These are phyloP conservation scores for Bombus waltoni DNA, from an alignment of 1,140 invertebrate genomes.

Conservation along the genomic window DNA sequence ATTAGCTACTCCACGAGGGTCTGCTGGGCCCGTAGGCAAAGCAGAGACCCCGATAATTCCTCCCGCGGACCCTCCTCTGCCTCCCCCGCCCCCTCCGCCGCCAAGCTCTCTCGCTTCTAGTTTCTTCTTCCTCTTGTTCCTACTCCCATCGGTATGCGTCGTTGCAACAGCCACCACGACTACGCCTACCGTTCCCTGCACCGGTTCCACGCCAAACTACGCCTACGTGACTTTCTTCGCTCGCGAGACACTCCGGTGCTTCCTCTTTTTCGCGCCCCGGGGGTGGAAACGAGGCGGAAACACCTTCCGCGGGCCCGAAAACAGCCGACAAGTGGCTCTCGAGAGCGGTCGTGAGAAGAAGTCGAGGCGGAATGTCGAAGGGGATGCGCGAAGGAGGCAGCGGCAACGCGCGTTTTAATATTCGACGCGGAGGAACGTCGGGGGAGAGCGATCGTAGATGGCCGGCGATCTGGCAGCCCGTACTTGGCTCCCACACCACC, in stretches of 20 bases:
- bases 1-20: constrained; percentile 77
- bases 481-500: constrained; percentile 34
- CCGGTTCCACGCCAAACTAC: constrained; percentile 46
- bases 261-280: too few species aligned
- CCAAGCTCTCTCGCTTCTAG: neutral
- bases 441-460: too few species aligned
- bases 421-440: too few species aligned
- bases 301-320: too few species aligned
- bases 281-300: too few species aligned
- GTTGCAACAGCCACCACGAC: constrained; percentile 42
- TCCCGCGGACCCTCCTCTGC: constrained; percentile 54
- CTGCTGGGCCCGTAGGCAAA: constrained; percentile 68
- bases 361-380: too few species aligned
- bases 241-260: too few species aligned
- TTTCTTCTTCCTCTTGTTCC: constrained; percentile 2
- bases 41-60: constrained; percentile 66
- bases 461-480: neutral
- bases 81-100: neutral
- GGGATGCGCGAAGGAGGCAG: too few species aligned
- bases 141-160: constrained; percentile 50
- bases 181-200: constrained; percentile 60
- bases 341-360: too few species aligned
- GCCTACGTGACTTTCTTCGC: constrained; percentile 48
- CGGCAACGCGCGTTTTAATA: too few species aligned
- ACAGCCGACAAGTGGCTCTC: too few species aligned